Percentiles rank a stretch among this genome's conserved stretches.
Evolutionary conservation across 2,888 invertebrate species (phyloP).

Genomic region (Hydropsyche betteni): DNA sequence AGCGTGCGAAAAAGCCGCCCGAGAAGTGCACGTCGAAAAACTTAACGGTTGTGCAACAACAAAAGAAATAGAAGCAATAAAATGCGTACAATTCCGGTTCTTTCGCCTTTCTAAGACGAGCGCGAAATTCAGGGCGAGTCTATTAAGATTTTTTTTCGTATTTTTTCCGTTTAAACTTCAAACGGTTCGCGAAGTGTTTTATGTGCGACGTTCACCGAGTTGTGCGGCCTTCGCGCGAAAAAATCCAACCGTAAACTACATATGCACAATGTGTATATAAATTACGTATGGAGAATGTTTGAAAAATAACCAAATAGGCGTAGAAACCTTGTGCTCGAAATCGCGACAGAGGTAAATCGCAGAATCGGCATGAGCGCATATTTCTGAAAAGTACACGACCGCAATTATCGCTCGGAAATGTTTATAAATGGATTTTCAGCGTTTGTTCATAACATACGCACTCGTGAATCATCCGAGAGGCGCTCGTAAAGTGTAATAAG

Average conservation of each 20-base stretch:
- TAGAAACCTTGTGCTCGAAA: slow-evolving; percentile 15
- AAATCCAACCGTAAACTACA: slow-evolving; percentile 3
- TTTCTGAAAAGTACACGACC: too few relatives aligned
- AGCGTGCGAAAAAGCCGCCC: too few relatives aligned
- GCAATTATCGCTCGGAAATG: too few relatives aligned
- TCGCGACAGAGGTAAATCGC: too few relatives aligned
- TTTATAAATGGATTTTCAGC: too few relatives aligned
- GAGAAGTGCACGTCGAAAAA: neutral
- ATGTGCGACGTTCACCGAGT: slow-evolving; percentile 16
- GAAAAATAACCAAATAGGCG: slow-evolving; percentile 14
- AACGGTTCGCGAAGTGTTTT: neutral
- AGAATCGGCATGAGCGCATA: too few relatives aligned
- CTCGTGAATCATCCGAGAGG: slow-evolving; percentile 12
- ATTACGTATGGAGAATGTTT: slow-evolving; percentile 17
- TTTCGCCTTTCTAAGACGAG: neutral
- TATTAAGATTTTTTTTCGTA: slow-evolving; percentile 11
- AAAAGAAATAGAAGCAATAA: neutral
- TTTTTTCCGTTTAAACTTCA: neutral
- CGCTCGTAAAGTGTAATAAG: slow-evolving; percentile 20
- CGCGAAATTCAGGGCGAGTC: slow-evolving; percentile 22
- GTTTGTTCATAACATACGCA: too few relatives aligned
- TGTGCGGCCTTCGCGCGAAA: slow-evolving; percentile 3
- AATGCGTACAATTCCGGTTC: neutral
- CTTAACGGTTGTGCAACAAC: slow-evolving; percentile 23
- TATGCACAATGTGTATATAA: neutral